Base-by-base conservation (phyloP, 2,797 vertebrate species). In the Ispidina lecontei region DNA sequence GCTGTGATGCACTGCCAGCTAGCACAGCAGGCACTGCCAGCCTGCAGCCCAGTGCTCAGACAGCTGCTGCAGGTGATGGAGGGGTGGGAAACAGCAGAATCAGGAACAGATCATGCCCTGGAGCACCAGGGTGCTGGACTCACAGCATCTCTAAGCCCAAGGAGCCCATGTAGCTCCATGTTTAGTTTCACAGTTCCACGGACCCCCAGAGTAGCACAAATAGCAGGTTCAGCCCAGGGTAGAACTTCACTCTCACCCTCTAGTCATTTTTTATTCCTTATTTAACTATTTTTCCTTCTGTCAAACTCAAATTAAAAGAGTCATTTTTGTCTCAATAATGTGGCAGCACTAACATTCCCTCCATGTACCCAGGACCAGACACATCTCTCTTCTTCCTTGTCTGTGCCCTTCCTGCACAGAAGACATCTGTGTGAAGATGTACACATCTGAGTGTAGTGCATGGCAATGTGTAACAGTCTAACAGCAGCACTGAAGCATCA, bases 41-140 rank as follows among this genome's bases (percentile, higher is more conserved):
- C 26, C 26, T 60, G 14, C 35, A 14, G 26, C 29, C 18, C 23
- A 28, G 39, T 10, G 33, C 56, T 17, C 29, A 47, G 17, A 44
- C 37, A 33, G 5, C n/a, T 5, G 0, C 18, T 21, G 37, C 20
- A 23, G 33, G 8, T 4, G 33, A 14, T 9, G 1, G 0, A 23
- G 33, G 39, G n/a, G 17, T 1, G 6, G 29, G 17, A 58, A 54
- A 44, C 18, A 14, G 25, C 21, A 55, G 16, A 13, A 17, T 6
- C 1, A 1, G 39, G 35, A 59, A 4, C 12, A 28, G 26, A 13
- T 2, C 13, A n/a, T 4, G 13, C 7, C 28, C 18, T 1, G 2
- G 43, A 56, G 18, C 8, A 6, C 7, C 6, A 46, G 12, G 6
- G 6, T 2, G 0, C 14, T 25, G 11, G 25, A 14, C 16, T 33